These are phyloP conservation scores for Hydroisotoma schaefferi DNA, from an alignment of 2,888 invertebrate species.

Conservation along the genomic window DNA sequence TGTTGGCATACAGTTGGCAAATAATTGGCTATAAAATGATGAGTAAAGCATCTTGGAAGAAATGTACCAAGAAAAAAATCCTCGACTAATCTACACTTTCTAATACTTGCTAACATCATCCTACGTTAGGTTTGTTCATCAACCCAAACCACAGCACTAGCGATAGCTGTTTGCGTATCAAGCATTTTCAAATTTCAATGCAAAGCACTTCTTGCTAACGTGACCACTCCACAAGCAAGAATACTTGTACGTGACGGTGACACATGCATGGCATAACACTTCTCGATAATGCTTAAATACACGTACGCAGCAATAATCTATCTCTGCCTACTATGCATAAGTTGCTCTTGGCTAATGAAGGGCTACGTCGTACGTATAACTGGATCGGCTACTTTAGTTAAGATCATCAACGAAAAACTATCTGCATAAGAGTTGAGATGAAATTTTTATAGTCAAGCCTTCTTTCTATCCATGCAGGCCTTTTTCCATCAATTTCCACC, in stretches of 20 bases:
- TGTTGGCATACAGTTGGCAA: too few relatives aligned
- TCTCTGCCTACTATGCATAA: too few relatives aligned
- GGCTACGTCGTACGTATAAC: neutral
- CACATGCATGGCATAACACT: conserved; percentile 1
- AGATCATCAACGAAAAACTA: too few relatives aligned
- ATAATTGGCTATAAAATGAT: neutral
- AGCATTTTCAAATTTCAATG: too few relatives aligned
- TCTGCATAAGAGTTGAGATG: too few relatives aligned
- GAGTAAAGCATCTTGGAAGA: conserved; percentile 9
- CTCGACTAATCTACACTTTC: conserved; percentile 3
- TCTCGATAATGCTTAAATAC: neutral
- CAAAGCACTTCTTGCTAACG: neutral
- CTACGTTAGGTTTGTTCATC: neutral
- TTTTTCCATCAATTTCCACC: too few relatives aligned
- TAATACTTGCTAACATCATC: conserved; percentile 2
- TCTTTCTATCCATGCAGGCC: too few relatives aligned
- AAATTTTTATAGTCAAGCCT: too few relatives aligned
- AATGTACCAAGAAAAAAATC: conserved; percentile 5
- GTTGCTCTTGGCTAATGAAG: neutral
- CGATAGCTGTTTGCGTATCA: too few relatives aligned
- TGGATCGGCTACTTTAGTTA: too few relatives aligned
- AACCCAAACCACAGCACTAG: neutral
- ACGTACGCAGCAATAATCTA: too few relatives aligned
- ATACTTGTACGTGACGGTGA: neutral
- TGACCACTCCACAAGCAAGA: neutral